Evolutionary conservation across 2,113 vertebrate species (phyloP).

Genomic region (Apistogramma diplotaenia): DNA sequence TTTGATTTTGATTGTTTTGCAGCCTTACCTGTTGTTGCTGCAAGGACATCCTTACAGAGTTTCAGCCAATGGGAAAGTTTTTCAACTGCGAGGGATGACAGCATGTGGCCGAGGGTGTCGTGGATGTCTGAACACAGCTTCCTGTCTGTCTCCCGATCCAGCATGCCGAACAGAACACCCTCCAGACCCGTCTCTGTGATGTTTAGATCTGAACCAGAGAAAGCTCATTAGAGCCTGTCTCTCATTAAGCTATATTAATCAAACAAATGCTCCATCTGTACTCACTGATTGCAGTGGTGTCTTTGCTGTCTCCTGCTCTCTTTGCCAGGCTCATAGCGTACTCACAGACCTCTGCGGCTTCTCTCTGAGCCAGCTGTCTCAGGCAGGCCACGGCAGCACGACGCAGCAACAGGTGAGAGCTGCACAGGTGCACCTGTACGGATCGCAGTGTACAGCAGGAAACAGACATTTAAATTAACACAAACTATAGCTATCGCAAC

Average conservation of each 20-base stretch:
- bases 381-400: slow-evolving; percentile 95
- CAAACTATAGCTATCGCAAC: background rate
- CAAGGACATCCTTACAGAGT: slow-evolving; percentile 97
- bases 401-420: slow-evolving; percentile 92
- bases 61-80: slow-evolving; percentile 97
- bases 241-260: background rate
- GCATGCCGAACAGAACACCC: slow-evolving; percentile 96
- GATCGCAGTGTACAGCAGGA: background rate
- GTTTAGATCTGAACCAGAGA: slow-evolving; percentile 79
- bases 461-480: background rate
- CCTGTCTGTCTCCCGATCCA: slow-evolving; percentile 95
- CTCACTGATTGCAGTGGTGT: slow-evolving; percentile 85
- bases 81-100: slow-evolving; percentile 93
- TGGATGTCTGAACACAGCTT: slow-evolving; percentile 98
- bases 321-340: slow-evolving; percentile 96
- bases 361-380: slow-evolving; percentile 93
- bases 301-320: slow-evolving; percentile 85
- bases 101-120: slow-evolving; percentile 97
- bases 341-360: slow-evolving; percentile 95
- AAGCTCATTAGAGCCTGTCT: background rate
- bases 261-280: slow-evolving; percentile 26
- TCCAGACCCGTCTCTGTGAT: slow-evolving; percentile 97
- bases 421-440: slow-evolving; percentile 91
- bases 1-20: background rate
- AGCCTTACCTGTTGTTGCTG: slow-evolving; percentile 89